Evolutionary conservation across 37 sponge, comb jelly and placozoan genomes (phyloP).

Genomic region (Diacarnus erythraeanus): DNA sequence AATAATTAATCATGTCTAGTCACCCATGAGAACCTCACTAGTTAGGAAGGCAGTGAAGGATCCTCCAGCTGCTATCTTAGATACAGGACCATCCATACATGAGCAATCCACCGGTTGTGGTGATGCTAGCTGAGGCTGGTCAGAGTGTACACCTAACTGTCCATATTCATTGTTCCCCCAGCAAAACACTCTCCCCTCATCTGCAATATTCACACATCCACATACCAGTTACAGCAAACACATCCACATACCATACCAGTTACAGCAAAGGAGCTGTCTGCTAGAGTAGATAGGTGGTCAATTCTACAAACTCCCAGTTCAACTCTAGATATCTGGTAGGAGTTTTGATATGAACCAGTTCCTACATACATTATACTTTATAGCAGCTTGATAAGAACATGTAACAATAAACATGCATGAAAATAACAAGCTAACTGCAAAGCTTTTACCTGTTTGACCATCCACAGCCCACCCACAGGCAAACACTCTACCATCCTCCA

Average conservation of each 20-base stretch:
- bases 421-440: too few species aligned
- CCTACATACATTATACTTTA: too few species aligned
- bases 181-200: slow-evolving; percentile 23
- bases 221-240: too few species aligned
- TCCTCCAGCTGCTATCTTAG: slow-evolving; percentile 43
- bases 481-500: slow-evolving; percentile 8
- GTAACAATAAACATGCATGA: too few species aligned
- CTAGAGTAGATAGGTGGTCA: slow-evolving; percentile 8
- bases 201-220: too few species aligned
- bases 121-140: neutral
- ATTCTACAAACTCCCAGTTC: neutral
- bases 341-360: slow-evolving; percentile 22
- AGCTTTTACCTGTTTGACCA: slow-evolving; percentile 66
- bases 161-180: slow-evolving; percentile 77
- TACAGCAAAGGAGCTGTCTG: slow-evolving; percentile 48
- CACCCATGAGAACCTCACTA: neutral
- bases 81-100: slow-evolving; percentile 14
- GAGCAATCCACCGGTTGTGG: neutral
- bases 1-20: neutral
- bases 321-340: slow-evolving; percentile 1
- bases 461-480: slow-evolving; percentile 65
- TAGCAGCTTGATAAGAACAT: too few species aligned
- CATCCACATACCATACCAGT: slow-evolving; percentile 31
- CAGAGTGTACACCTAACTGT: slow-evolving; percentile 22
- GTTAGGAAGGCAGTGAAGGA: slow-evolving; percentile 56